These are phyloP conservation scores for Mustelus asterias DNA, from an alignment of 2,113 vertebrate species.

Conservation along the genomic window DNA sequence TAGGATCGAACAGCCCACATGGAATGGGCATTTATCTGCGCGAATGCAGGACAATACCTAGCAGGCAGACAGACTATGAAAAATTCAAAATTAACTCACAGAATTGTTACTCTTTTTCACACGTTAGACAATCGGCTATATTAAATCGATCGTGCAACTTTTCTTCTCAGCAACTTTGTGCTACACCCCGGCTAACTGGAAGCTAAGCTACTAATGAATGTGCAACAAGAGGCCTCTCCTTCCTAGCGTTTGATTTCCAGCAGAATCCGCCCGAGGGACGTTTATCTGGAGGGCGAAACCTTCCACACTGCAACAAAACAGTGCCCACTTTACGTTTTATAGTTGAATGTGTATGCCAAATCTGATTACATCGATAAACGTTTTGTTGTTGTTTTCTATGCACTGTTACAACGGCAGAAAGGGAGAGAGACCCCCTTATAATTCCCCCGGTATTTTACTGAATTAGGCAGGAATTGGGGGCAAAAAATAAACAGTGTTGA, in stretches of 20 bases:
- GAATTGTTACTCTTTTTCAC: constrained; percentile 97
- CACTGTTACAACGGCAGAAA: not conserved
- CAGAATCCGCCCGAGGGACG: not conserved
- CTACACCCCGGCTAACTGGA: constrained; percentile 63
- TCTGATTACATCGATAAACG: not conserved
- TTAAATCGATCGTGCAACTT: constrained; percentile 75
- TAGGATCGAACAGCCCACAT: constrained; percentile 76
- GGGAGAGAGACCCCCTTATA: not conserved
- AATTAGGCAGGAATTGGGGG: not conserved
- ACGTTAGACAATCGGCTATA: constrained; percentile 83
- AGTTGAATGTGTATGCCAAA: not conserved
- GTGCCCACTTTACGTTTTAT: not conserved
- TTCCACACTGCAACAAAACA: not conserved
- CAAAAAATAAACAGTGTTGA: not conserved
- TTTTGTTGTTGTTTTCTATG: not conserved
- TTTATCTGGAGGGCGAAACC: constrained; percentile 19
- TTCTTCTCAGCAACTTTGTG: constrained; percentile 75
- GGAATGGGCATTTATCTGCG: constrained; percentile 77
- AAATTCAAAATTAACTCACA: constrained; percentile 97
- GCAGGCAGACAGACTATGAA: constrained; percentile 75
- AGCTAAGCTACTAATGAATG: constrained; percentile 22
- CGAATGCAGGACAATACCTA: constrained; percentile 81
- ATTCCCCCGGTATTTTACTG: not conserved
- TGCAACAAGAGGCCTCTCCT: not conserved
- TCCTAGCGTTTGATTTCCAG: not conserved